Evolutionary conservation across 2,888 invertebrate species (phyloP).

Genomic region (Amphimallon solstitiale): DNA sequence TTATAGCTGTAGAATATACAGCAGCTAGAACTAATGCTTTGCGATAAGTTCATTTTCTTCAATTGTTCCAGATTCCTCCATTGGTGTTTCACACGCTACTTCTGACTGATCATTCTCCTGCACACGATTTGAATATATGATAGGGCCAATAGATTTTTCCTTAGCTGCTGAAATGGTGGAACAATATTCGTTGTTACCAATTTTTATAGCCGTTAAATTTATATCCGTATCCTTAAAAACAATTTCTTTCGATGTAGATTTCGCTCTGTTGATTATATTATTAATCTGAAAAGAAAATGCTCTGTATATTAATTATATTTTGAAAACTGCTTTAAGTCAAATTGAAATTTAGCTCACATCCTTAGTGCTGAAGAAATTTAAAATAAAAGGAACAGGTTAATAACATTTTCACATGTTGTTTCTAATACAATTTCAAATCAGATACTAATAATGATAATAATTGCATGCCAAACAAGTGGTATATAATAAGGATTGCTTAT

Average conservation of each 20-base stretch:
- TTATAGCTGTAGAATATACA: neutral
- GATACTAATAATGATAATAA: too few species aligned
- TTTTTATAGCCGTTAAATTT: neutral
- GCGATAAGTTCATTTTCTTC: constrained; percentile 6
- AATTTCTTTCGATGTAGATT: neutral
- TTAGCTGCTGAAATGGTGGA: neutral
- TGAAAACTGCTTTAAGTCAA: too few species aligned
- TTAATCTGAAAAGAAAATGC: too few species aligned
- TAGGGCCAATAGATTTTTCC: neutral
- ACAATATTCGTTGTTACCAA: neutral
- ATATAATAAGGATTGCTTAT: too few species aligned
- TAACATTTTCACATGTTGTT: too few species aligned
- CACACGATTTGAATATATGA: neutral
- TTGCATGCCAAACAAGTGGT: too few species aligned
- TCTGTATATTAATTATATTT: too few species aligned
- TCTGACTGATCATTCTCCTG: neutral
- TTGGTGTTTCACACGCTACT: neutral
- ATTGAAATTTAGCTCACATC: too few species aligned
- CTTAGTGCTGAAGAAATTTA: too few species aligned
- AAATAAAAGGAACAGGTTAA: too few species aligned
- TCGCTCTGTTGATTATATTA: too few species aligned
- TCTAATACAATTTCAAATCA: too few species aligned
- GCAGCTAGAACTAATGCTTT: neutral
- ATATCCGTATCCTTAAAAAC: neutral
- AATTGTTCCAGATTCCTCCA: neutral